phyloP scores from a whole-genome alignment of 2,888 invertebrate genomes.

The Epirrhoe alternata region DNA sequence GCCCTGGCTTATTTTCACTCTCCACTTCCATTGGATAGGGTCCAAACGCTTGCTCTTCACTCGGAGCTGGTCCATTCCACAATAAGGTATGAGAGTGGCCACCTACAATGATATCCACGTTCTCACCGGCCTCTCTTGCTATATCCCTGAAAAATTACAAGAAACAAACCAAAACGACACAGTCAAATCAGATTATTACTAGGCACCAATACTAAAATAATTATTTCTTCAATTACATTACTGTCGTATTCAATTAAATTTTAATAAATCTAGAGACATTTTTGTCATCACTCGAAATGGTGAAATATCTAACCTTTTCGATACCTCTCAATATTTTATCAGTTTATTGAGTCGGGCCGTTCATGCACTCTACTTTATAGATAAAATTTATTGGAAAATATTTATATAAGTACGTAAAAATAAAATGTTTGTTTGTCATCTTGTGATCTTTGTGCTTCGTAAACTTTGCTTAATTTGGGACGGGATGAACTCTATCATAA shows the following conservation, averaged over 20 bases:
- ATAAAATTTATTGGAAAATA: conserved; percentile 63
- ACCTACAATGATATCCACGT: conserved; percentile 92
- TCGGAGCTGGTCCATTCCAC: conserved; percentile 85
- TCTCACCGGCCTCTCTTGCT: conserved; percentile 86
- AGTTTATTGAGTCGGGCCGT: conserved; percentile 38
- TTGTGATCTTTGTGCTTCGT: background rate
- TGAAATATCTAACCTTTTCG: conserved; percentile 13
- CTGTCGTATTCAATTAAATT: background rate
- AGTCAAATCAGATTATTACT: no score
- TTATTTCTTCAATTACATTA: background rate
- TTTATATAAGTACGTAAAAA: background rate
- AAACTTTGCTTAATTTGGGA: no score
- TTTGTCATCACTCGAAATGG: conserved; percentile 4
- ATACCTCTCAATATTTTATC: conserved; percentile 37
- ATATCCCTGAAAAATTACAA: conserved; percentile 74
- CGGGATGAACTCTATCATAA: no score
- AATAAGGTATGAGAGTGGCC: conserved; percentile 93
- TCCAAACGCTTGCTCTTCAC: conserved; percentile 83
- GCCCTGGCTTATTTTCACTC: conserved; percentile 55
- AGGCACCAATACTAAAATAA: background rate
- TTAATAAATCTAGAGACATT: background rate
- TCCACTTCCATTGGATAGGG: conserved; percentile 88
- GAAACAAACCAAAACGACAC: background rate
- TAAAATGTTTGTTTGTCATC: background rate
- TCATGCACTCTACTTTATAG: conserved; percentile 45